These are phyloP conservation scores for Oreohelix idahoensis DNA, from an alignment of 1,140 invertebrate species.

Conservation along the genomic window DNA sequence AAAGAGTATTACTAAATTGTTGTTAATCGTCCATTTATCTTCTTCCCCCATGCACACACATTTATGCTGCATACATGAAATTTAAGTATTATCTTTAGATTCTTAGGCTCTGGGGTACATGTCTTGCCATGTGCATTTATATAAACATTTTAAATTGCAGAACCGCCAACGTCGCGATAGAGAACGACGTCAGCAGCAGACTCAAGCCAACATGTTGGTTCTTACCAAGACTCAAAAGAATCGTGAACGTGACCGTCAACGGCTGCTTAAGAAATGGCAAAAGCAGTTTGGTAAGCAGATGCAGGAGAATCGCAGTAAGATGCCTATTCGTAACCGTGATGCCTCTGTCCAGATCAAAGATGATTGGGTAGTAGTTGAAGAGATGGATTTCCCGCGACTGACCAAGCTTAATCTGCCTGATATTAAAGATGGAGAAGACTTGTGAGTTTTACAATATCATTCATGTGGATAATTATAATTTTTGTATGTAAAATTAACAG, in stretches of 20 bases:
- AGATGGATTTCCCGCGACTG: conserved; percentile 98
- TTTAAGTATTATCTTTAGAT: too few species aligned
- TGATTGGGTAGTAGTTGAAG: conserved; percentile 97
- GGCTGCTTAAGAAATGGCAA: conserved; percentile 84
- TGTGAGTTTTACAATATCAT: conserved; percentile 75
- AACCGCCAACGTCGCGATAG: conserved; percentile 78
- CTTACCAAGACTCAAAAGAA: conserved; percentile 75
- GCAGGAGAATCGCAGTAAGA: conserved; percentile 77
- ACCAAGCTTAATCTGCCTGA: conserved; percentile 86
- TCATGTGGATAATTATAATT: too few species aligned
- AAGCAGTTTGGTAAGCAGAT: conserved; percentile 84
- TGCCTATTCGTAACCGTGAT: conserved; percentile 83
- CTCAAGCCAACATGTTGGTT: conserved; percentile 77
- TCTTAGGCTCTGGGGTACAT: too few species aligned
- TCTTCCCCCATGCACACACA: too few species aligned
- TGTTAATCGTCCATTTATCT: too few species aligned
- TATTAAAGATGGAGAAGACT: conserved; percentile 85
- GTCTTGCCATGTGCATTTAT: too few species aligned
- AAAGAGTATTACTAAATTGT: too few species aligned
- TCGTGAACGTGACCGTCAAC: conserved; percentile 77
- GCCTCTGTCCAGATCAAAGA: conserved; percentile 97
- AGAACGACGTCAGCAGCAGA: conserved; percentile 77
- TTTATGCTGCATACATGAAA: too few species aligned
- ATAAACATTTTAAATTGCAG: conserved; percentile 24
- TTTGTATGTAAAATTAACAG: too few species aligned